Evolutionary conservation across 2,888 invertebrate genomes (phyloP), one percentile per base, ranked within the genome.

Genomic region (Hirtodrosophila histrioides): DNA sequence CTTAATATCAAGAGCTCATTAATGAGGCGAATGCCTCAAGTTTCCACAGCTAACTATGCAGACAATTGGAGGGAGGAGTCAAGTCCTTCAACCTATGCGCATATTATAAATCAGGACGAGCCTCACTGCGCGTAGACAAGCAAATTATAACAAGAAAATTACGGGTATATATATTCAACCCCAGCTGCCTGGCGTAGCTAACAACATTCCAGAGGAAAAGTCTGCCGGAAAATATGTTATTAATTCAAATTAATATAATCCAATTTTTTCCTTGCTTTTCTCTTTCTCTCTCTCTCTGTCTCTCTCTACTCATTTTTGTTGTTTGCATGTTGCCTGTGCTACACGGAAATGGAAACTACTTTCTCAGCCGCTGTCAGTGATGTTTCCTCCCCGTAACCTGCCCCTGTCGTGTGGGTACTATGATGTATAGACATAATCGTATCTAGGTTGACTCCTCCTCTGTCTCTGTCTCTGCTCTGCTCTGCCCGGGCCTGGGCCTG

Each of bases 191-290:
- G 35, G 71, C 58, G 54, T 45, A 56, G 64, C 69, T 55, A 41
- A 37, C 44, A 63, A 58, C 70, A 84, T 82, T 74, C 78, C 75
- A 69, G 46, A 41, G 79, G 51, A 60, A 74, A 69, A 75, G 63
- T 66, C 64, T 50, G 45, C 63, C 78, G 80, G 77, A 87, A 89
- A 89, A 88, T 89, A 88, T 89, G 89, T 89, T 87, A 89, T 89
- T 90, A 90, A 89, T 88, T 88, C 78, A 87, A 90, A 88, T 90
- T 89, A 89, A 90, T 88, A 86, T 87, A 88, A 89, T 89, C 82
- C 75, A 73, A 86, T 89, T 72, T 82, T 72, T 63, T 67, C 36
- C 23, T 51, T 33, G n/a, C 11, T 1, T 11, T 17, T 31, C 43
- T 43, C 12, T 36, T 35, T 54, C 33, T 43, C 27, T 36, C 17